phyloP scores from a whole-genome alignment of 2,888 invertebrate species.

The Crepidodera aurea region DNA sequence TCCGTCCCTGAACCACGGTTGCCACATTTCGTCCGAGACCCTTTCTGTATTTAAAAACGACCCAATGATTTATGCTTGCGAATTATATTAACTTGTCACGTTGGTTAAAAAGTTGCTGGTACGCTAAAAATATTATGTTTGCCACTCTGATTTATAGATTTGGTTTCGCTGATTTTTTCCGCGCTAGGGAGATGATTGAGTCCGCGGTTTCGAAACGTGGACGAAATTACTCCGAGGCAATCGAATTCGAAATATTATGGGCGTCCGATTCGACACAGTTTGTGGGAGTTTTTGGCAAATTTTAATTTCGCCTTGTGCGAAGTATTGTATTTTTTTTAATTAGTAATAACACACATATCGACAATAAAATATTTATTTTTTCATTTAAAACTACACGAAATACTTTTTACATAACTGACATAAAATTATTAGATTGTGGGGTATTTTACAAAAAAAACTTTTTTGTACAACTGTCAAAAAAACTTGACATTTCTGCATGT shows the following conservation, averaged over 20 bases:
- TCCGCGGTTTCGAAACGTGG: conserved; percentile 11
- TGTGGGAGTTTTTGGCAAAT: background rate
- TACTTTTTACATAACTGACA: too few species aligned
- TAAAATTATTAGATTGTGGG: too few species aligned
- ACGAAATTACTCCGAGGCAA: conserved; percentile 8
- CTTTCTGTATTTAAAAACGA: conserved; percentile 4
- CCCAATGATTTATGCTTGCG: conserved; percentile 25
- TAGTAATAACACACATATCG: too few species aligned
- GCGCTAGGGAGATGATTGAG: conserved; percentile 11
- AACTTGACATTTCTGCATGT: too few species aligned
- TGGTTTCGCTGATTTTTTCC: conserved; percentile 23
- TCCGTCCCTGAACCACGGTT: conserved; percentile 14
- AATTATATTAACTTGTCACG: conserved; percentile 33
- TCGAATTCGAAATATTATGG: conserved; percentile 7
- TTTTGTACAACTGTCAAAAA: too few species aligned
- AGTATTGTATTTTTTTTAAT: too few species aligned
- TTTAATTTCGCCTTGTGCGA: background rate
- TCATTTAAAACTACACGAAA: too few species aligned
- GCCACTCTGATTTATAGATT: conserved; percentile 23
- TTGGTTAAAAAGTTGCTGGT: conserved; percentile 26
- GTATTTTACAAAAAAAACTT: too few species aligned
- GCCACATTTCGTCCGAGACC: background rate
- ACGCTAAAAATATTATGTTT: conserved; percentile 29
- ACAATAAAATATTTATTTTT: too few species aligned
- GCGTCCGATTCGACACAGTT: conserved; percentile 1